phyloP scores from a whole-genome alignment of 2,797 vertebrate genomes.

The Chelonia mydas region DNA sequence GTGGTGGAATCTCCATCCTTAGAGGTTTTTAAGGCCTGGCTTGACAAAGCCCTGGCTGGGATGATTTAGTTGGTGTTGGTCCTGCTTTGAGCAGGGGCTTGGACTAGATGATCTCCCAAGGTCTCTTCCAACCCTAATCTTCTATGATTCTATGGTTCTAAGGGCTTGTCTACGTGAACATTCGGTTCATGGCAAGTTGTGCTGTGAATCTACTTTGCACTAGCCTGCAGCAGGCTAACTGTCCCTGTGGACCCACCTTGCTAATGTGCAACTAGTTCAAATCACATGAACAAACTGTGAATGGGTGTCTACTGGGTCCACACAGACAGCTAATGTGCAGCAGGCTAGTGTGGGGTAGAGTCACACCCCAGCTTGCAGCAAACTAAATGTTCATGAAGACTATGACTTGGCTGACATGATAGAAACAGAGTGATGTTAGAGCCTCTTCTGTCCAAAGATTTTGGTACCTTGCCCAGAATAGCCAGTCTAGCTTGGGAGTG shows the following conservation, averaged over 20 bases:
- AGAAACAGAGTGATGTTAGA: not conserved
- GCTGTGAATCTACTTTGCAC: not conserved
- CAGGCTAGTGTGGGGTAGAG: not conserved
- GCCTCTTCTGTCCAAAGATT: not conserved
- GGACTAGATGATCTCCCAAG: too few species aligned
- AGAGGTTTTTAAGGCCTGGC: too few species aligned
- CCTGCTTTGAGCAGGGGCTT: too few species aligned
- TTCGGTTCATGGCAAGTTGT: not conserved
- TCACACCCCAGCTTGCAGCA: not conserved
- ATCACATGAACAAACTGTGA: not conserved
- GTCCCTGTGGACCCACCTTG: too few species aligned
- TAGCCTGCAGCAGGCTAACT: not conserved
- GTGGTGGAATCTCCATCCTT: too few species aligned
- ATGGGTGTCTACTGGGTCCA: not conserved
- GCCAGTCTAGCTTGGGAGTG: not conserved
- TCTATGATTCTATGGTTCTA: not conserved
- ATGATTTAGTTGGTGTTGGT: too few species aligned
- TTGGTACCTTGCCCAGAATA: not conserved
- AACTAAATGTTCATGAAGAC: not conserved
- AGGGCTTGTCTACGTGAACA: not conserved
- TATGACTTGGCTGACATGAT: not conserved
- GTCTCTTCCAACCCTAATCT: too few species aligned
- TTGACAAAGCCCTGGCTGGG: too few species aligned
- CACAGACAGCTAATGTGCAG: not conserved
- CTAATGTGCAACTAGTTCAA: not conserved